Evolutionary conservation across 2,888 invertebrate species (phyloP).

Genomic region (Drosophila anomalata): DNA sequence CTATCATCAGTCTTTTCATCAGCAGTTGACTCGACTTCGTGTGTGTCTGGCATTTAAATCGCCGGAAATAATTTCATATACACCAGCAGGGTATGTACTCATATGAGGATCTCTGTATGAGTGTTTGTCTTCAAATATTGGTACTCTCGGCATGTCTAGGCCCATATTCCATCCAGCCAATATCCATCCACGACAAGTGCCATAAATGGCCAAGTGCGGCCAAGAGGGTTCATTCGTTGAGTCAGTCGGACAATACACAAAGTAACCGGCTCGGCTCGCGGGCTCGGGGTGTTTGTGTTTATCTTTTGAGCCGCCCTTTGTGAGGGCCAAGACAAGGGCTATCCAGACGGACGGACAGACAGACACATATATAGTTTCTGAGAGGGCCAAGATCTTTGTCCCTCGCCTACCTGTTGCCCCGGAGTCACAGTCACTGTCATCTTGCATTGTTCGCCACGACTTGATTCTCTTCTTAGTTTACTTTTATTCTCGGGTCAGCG

Average conservation of each 20-base stretch:
- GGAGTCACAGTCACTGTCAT: constrained; percentile 54
- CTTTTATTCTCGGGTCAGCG: constrained; percentile 30
- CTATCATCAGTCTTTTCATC: constrained; percentile 31
- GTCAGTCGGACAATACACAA: constrained; percentile 49
- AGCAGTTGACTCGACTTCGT: constrained; percentile 58
- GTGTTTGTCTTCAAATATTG: constrained; percentile 46
- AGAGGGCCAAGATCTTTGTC: constrained; percentile 23
- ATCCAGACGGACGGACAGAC: background rate
- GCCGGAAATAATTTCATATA: constrained; percentile 74
- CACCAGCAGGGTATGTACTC: constrained; percentile 42
- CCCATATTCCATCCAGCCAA: constrained; percentile 22
- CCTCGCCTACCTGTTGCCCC: constrained; percentile 58
- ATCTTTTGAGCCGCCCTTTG: constrained; percentile 36
- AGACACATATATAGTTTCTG: constrained; percentile 9
- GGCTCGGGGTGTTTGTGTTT: constrained; percentile 47
- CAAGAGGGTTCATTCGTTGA: constrained; percentile 30
- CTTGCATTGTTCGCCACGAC: constrained; percentile 32
- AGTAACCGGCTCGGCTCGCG: constrained; percentile 33
- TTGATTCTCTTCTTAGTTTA: constrained; percentile 13
- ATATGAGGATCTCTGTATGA: constrained; percentile 2
- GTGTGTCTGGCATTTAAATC: constrained; percentile 78
- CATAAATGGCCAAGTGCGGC: constrained; percentile 70
- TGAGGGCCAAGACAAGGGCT: constrained; percentile 29
- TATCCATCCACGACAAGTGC: constrained; percentile 63
- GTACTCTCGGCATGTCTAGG: constrained; percentile 36